A percentile compares a stretch with the other conserved stretches of the same genome.
Conservation (phyloP, 1,140 invertebrate genomes). For the Cyclargus thomasi region DNA sequence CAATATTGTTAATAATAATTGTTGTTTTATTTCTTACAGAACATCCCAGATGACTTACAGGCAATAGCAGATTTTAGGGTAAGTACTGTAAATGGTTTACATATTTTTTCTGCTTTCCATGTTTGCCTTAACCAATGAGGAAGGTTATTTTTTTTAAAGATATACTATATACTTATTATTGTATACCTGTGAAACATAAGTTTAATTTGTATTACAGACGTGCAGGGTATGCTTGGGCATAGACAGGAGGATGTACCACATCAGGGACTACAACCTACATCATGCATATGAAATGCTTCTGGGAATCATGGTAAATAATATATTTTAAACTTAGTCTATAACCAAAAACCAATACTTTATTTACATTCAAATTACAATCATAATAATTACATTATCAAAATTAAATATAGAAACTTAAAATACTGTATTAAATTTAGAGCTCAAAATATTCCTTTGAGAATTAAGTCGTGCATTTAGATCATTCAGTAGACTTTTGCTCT, state of each 20-base stretch:
- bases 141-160: too few species aligned
- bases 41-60: not conserved
- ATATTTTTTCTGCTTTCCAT: too few species aligned
- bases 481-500: too few species aligned
- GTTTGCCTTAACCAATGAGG: too few species aligned
- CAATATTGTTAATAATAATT: not conserved
- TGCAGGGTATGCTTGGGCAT: constrained; percentile 24
- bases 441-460: too few species aligned
- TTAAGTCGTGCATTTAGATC: too few species aligned
- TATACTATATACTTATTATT: not conserved
- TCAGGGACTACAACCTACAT: constrained; percentile 16
- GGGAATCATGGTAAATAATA: constrained; percentile 21
- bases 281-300: constrained; percentile 15
- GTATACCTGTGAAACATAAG: not conserved
- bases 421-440: too few species aligned
- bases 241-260: constrained; percentile 24
- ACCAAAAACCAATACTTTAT: too few species aligned
- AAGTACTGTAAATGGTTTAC: not conserved
- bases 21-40: not conserved
- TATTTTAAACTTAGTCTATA: not conserved
- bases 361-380: too few species aligned
- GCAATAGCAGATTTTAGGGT: constrained; percentile 5
- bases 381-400: too few species aligned
- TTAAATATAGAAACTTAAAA: too few species aligned
- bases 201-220: constrained; percentile 14